A percentile compares a stretch with the other conserved stretches of the same genome.
These are phyloP conservation scores for Enteromius viviparus DNA, from an alignment of 2,797 vertebrate species.

Conservation along the genomic window DNA sequence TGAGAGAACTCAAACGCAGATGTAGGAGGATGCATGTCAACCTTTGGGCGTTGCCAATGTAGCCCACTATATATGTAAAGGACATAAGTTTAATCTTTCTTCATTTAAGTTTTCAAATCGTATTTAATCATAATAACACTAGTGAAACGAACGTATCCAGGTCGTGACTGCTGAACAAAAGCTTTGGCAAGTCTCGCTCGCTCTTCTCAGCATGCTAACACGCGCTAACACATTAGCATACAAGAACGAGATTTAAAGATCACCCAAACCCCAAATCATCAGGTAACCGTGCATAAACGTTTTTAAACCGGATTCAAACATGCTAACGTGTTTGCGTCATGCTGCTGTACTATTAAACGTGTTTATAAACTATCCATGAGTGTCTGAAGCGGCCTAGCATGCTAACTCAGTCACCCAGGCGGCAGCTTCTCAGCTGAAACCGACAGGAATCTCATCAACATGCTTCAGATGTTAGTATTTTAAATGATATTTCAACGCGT, in stretches of 20 bases:
- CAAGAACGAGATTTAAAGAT: not conserved
- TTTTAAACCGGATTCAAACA: not conserved
- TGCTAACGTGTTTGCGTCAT: not conserved
- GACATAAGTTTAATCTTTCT: not conserved
- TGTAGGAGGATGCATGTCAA: not conserved
- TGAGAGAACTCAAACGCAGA: constrained; percentile 5
- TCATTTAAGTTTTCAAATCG: not conserved
- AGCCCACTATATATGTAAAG: not conserved
- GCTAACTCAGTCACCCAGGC: constrained; percentile 21
- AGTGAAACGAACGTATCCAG: not conserved
- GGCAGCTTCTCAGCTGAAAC: constrained; percentile 7
- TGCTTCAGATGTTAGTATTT: not conserved
- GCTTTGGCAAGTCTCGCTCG: constrained; percentile 6
- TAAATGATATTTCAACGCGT: not conserved
- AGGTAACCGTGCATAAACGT: not conserved
- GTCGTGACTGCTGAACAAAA: not conserved
- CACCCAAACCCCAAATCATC: no score
- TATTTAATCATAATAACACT: not conserved
- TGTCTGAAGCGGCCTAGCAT: constrained; percentile 38
- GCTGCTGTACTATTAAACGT: not conserved
- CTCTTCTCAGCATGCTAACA: constrained; percentile 24
- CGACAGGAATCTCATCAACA: not conserved
- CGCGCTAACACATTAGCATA: constrained; percentile 26
- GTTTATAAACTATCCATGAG: not conserved
- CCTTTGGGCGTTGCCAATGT: constrained; percentile 35